phyloP scores from a whole-genome alignment of 2,888 invertebrate genomes.

The Scaptomyza parva region DNA sequence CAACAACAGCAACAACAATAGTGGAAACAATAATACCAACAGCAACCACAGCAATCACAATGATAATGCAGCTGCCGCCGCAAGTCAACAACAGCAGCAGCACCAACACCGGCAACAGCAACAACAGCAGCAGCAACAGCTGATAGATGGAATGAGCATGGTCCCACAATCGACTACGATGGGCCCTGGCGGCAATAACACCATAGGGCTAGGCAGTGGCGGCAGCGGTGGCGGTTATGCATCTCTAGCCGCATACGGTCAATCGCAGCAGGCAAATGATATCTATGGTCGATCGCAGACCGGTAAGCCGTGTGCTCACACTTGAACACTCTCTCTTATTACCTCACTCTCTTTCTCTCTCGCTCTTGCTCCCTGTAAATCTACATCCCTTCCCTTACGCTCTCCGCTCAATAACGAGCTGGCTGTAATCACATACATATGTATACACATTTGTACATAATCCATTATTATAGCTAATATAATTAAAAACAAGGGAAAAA shows the following conservation, averaged over 20 bases:
- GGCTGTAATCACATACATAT: conserved; percentile 38
- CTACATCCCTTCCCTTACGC: conserved; percentile 3
- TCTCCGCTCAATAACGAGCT: conserved; percentile 30
- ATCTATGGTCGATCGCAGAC: conserved; percentile 85
- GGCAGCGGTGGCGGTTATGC: conserved; percentile 72
- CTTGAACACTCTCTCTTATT: conserved; percentile 26
- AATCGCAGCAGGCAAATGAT: conserved; percentile 81
- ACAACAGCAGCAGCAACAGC: conserved; percentile 68
- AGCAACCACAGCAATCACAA: conserved; percentile 46
- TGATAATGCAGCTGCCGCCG: conserved; percentile 65
- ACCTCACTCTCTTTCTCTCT: neutral
- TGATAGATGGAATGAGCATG: conserved; percentile 71
- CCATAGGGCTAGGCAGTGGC: conserved; percentile 80
- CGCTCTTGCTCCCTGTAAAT: conserved; percentile 8
- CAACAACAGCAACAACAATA: conserved; percentile 51
- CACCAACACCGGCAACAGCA: conserved; percentile 70
- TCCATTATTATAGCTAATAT: neutral
- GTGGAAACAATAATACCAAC: conserved; percentile 39
- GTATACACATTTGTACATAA: conserved; percentile 3
- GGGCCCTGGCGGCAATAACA: conserved; percentile 74
- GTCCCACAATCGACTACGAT: conserved; percentile 72
- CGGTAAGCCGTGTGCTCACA: conserved; percentile 83
- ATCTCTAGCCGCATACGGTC: conserved; percentile 72
- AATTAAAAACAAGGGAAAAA: neutral
- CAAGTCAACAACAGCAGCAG: conserved; percentile 57